Evolutionary conservation across 2,888 invertebrate species (phyloP).

Genomic region (Xylophagus ater): DNA sequence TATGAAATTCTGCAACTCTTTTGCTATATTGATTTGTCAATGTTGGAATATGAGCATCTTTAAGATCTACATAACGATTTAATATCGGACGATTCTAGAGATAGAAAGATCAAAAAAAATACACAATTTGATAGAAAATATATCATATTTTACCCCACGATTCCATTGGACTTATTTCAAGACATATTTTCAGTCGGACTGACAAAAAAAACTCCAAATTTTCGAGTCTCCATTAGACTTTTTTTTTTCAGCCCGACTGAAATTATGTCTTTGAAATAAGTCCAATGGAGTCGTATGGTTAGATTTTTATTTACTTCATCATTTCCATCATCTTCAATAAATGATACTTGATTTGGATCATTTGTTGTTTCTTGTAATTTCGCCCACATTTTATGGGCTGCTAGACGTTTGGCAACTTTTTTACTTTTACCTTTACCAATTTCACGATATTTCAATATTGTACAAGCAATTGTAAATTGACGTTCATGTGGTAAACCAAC

Average conservation of each 20-base stretch:
- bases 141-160: no score
- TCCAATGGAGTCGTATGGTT: no score
- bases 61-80: conserved; percentile 73
- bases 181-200: no score
- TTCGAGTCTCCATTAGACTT: no score
- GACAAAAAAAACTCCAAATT: no score
- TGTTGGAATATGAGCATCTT: conserved; percentile 83
- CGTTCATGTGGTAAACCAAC: conserved; percentile 80
- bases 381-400: conserved; percentile 90
- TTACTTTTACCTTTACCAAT: conserved; percentile 87
- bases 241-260: no score
- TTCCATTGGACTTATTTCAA: no score
- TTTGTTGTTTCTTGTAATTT: conserved; percentile 66
- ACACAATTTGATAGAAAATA: no score
- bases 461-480: conserved; percentile 86
- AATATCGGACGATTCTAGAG: conserved; percentile 49
- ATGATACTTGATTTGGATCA: conserved; percentile 48
- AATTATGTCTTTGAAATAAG: no score
- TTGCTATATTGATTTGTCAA: conserved; percentile 76
- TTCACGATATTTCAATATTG: conserved; percentile 74
- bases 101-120: no score
- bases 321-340: conserved; percentile 58
- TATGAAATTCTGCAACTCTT: conserved; percentile 91
- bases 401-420: conserved; percentile 91
- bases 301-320: conserved; percentile 54